phyloP scores from a whole-genome alignment of 2,797 vertebrate species.

The Poecilia picta region DNA sequence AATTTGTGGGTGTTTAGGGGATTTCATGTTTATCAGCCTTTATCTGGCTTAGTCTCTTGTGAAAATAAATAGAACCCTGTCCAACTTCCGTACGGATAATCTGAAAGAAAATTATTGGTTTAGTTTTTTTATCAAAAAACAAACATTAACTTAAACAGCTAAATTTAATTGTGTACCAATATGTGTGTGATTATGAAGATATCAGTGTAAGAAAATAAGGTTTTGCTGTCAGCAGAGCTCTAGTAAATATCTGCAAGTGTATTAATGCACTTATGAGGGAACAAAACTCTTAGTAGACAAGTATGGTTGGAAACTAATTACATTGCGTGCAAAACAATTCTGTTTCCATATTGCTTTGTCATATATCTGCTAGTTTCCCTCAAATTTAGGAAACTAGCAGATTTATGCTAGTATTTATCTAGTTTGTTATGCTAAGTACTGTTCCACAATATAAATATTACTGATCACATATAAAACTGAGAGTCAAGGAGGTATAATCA shows the following conservation, averaged over 20 bases:
- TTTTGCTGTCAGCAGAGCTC: constrained; percentile 18
- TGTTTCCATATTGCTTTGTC: constrained; percentile 61
- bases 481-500: background rate
- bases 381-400: constrained; percentile 29
- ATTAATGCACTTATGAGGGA: constrained; percentile 39
- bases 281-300: constrained; percentile 34
- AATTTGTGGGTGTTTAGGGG: constrained; percentile 18
- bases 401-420: too few species aligned
- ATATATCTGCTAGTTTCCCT: constrained; percentile 38
- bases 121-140: background rate
- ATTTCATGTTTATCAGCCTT: constrained; percentile 27
- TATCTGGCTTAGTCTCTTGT: constrained; percentile 22
- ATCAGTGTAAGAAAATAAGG: constrained; percentile 21
- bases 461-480: background rate
- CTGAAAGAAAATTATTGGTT: constrained; percentile 1
- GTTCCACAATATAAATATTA: background rate
- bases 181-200: constrained; percentile 3
- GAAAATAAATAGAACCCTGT: constrained; percentile 12
- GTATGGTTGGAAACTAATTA: constrained; percentile 62
- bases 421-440: constrained; percentile 1
- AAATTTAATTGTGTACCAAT: background rate
- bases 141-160: background rate
- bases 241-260: constrained; percentile 28
- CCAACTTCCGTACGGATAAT: background rate
- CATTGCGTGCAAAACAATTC: constrained; percentile 37